phyloP scores from a whole-genome alignment of 2,888 invertebrate species.

The Cerastoderma edule region DNA sequence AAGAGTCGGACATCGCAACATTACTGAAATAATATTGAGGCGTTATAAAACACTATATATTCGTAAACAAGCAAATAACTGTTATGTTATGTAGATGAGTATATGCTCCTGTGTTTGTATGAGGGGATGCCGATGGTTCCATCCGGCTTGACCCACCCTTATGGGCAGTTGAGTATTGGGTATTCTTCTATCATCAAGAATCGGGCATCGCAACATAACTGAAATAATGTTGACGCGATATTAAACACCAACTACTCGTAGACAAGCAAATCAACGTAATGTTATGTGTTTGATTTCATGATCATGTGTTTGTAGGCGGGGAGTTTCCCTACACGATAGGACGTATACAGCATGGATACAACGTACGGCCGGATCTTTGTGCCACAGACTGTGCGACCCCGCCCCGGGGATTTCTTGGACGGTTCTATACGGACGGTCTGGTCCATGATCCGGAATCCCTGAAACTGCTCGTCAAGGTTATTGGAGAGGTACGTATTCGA shows the following conservation, averaged over 20 bases:
- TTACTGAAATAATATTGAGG: too few relatives aligned
- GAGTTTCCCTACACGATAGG: slow-evolving; percentile 86
- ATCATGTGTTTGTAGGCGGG: slow-evolving; percentile 80
- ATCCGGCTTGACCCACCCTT: too few relatives aligned
- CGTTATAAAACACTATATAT: too few relatives aligned
- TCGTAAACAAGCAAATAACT: too few relatives aligned
- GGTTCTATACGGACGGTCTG: slow-evolving; percentile 85
- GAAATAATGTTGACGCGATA: too few relatives aligned
- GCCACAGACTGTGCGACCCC: slow-evolving; percentile 83
- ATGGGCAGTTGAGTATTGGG: too few relatives aligned
- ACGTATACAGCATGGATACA: slow-evolving; percentile 85
- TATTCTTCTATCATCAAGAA: too few relatives aligned
- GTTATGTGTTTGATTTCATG: background rate
- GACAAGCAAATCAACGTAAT: background rate
- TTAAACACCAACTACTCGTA: background rate
- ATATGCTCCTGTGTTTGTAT: too few relatives aligned
- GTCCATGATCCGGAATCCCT: slow-evolving; percentile 85
- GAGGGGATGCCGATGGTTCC: too few relatives aligned
- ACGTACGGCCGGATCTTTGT: slow-evolving; percentile 86
- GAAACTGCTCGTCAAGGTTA: slow-evolving; percentile 84
- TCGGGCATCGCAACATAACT: too few relatives aligned
- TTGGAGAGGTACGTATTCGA: slow-evolving; percentile 85
- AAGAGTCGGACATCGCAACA: too few relatives aligned
- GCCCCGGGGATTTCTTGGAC: slow-evolving; percentile 84
- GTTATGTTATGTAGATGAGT: too few relatives aligned